Evolutionary conservation across 2,888 invertebrate species (phyloP).

Genomic region (Ecliptopera silaceata): DNA sequence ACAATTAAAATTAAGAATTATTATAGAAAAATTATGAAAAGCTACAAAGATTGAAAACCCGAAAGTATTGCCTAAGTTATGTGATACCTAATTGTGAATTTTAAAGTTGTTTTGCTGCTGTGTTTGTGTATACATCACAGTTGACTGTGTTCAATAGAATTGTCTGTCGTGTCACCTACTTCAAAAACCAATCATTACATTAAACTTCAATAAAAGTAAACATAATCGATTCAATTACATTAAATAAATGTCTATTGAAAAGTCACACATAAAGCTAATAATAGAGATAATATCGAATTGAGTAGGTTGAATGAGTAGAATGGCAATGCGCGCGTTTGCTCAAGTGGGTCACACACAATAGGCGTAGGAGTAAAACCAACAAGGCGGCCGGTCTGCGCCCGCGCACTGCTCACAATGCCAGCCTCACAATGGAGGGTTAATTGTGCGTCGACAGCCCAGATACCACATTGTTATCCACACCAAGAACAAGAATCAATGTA

Average conservation of each 20-base stretch:
- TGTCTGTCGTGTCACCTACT: too few species aligned
- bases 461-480: conserved; percentile 58
- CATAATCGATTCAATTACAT: conserved; percentile 40
- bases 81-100: too few species aligned
- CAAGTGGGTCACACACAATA: conserved; percentile 72
- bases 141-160: too few species aligned
- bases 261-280: conserved; percentile 64
- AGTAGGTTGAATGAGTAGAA: conserved; percentile 54
- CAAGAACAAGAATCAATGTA: conserved; percentile 48
- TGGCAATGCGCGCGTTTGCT: conserved; percentile 65
- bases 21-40: not conserved
- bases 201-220: not conserved
- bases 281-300: conserved; percentile 74
- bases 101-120: too few species aligned
- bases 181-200: not conserved
- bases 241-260: conserved; percentile 65
- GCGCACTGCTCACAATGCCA: conserved; percentile 61
- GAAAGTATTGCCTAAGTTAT: too few species aligned
- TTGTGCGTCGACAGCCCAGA: conserved; percentile 77
- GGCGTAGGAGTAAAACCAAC: conserved; percentile 77
- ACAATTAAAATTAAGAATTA: not conserved
- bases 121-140: too few species aligned
- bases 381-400: conserved; percentile 54
- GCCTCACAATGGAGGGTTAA: conserved; percentile 72
- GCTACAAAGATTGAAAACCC: not conserved